Evolutionary conservation across 2,113 vertebrate genomes (phyloP).

Genomic region (Paramisgurnus dabryanus): DNA sequence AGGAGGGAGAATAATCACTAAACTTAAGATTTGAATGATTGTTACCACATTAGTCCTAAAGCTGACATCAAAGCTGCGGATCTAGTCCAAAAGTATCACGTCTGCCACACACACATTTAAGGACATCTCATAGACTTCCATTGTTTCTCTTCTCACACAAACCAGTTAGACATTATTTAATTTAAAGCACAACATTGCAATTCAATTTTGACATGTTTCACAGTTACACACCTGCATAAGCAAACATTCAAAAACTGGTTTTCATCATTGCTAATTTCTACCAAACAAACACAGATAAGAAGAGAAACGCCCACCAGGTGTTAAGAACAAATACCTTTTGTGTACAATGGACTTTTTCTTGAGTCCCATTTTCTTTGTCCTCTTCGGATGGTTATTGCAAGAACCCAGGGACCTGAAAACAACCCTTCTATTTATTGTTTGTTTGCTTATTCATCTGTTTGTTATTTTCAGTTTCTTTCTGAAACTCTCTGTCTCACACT

Average conservation of each 20-base stretch:
- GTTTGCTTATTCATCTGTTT: conserved; percentile 43
- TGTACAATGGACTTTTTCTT: neutral
- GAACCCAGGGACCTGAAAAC: conserved; percentile 43
- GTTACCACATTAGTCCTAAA: conserved; percentile 39
- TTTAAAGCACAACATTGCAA: too few relatives aligned
- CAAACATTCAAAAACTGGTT: neutral
- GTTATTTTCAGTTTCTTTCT: conserved; percentile 43
- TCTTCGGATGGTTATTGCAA: neutral
- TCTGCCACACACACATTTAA: neutral
- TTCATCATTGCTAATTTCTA: neutral
- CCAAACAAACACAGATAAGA: neutral
- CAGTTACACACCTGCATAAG: neutral
- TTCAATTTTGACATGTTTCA: too few relatives aligned
- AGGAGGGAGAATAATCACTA: conserved; percentile 42
- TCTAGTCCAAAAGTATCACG: conserved; percentile 38
- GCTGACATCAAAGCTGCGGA: conserved; percentile 52
- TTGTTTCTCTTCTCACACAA: too few relatives aligned
- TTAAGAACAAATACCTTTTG: neutral
- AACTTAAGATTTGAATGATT: conserved; percentile 38
- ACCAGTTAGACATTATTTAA: too few relatives aligned
- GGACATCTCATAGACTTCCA: too few relatives aligned
- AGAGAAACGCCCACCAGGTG: neutral
- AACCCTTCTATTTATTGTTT: conserved; percentile 47
- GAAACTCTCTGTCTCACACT: conserved; percentile 20
- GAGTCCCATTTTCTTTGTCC: neutral